Conservation (phyloP, 1,140 invertebrate species). For the Andrena cerasifolii region DNA sequence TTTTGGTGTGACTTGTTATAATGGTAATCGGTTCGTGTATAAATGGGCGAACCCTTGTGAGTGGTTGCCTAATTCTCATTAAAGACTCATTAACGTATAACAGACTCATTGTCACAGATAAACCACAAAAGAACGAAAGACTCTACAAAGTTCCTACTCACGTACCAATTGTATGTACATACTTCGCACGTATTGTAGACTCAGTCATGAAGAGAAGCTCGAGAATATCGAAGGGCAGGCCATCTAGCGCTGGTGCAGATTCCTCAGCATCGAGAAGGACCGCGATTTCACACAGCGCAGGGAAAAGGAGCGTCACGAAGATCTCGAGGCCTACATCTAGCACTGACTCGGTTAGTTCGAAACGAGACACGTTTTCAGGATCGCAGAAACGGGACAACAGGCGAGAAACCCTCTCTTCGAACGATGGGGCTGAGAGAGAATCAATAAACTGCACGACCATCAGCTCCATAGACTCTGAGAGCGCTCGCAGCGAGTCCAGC, state of each 20-base stretch:
- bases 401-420: slow-evolving; percentile 1
- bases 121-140: no score
- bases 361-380: not conserved
- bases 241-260: slow-evolving; percentile 5
- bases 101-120: no score
- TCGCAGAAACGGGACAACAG: slow-evolving; percentile 2
- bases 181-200: not conserved
- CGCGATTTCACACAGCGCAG: not conserved
- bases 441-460: slow-evolving; percentile 55
- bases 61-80: no score
- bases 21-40: no score
- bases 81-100: no score
- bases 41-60: no score
- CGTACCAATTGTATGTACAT: no score
- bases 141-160: no score
- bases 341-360: slow-evolving; percentile 18
- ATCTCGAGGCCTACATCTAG: not conserved
- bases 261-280: not conserved
- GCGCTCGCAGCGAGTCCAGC: slow-evolving; percentile 56
- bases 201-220: not conserved
- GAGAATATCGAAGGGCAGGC: not conserved
- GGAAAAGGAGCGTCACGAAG: not conserved
- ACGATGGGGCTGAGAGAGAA: slow-evolving; percentile 39
- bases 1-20: no score
- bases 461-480: slow-evolving; percentile 66